Conservation (phyloP, 2,797 vertebrate species). For the Pipistrellus pygmaeus region DNA sequence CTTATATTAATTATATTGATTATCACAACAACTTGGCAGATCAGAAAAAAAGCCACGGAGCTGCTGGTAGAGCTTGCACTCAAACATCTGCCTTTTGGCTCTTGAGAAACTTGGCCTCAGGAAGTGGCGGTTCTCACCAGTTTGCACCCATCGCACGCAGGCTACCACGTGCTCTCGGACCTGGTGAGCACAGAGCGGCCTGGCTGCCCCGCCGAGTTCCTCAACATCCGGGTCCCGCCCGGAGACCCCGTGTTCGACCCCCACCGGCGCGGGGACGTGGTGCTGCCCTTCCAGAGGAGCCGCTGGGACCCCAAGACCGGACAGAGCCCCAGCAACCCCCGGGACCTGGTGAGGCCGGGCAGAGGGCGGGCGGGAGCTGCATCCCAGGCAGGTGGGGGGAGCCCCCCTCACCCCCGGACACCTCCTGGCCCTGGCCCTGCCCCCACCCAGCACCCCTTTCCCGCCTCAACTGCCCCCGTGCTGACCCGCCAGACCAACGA, state of each 20-base stretch:
- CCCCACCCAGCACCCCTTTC: too few relatives aligned
- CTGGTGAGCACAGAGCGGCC: constrained; percentile 90
- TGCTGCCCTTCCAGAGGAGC: constrained; percentile 94
- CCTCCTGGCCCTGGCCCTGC: not conserved
- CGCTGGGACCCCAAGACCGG: constrained; percentile 92
- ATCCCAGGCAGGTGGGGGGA: too few relatives aligned
- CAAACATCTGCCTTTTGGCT: not conserved
- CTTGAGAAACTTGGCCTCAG: not conserved
- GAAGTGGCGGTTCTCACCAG: not conserved
- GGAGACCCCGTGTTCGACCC: constrained; percentile 93
- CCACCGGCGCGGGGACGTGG: constrained; percentile 85
- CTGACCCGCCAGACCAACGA: constrained; percentile 89
- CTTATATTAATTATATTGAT: not conserved
- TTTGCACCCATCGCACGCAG: constrained; percentile 77
- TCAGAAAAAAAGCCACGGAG: not conserved
- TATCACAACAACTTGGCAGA: not conserved
- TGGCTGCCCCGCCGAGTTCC: constrained; percentile 96
- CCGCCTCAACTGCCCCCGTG: not conserved
- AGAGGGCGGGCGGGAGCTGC: constrained; percentile 88
- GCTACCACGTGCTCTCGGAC: constrained; percentile 93
- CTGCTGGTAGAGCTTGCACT: not conserved
- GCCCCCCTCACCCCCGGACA: not conserved
- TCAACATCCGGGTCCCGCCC: constrained; percentile 92
- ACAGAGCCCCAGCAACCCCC: constrained; percentile 95
- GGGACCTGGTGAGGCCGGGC: constrained; percentile 90